These are phyloP conservation scores for Chinchilla lanigera DNA, from an alignment of 2,113 vertebrate genomes.

Conservation along the genomic window DNA sequence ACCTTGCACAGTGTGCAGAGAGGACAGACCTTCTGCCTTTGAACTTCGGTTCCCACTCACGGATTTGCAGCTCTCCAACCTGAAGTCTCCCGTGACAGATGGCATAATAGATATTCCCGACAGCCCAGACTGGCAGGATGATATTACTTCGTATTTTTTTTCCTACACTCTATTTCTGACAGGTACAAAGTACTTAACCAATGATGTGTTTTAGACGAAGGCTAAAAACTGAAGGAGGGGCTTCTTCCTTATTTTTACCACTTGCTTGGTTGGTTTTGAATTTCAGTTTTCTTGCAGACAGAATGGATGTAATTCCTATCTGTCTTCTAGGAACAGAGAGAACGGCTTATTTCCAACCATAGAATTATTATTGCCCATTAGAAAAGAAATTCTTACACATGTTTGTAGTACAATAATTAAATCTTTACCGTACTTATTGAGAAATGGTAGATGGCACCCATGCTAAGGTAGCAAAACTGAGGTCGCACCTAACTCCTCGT, in stretches of 20 bases:
- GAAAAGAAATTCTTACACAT: background rate
- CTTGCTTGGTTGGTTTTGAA: background rate
- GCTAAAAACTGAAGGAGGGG: slow-evolving; percentile 7
- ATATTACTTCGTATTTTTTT: slow-evolving; percentile 23
- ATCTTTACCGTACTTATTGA: background rate
- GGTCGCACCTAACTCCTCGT: background rate
- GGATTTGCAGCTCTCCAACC: slow-evolving; percentile 62
- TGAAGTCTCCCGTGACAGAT: slow-evolving; percentile 71
- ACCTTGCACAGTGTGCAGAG: background rate
- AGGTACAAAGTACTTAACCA: slow-evolving; percentile 45
- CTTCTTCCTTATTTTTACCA: background rate
- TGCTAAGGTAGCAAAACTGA: slow-evolving; percentile 13
- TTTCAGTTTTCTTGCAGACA: background rate
- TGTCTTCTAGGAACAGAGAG: background rate
- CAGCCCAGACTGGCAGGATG: slow-evolving; percentile 65
- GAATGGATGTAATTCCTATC: background rate
- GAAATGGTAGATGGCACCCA: background rate
- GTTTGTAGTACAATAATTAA: background rate
- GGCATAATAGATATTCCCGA: slow-evolving; percentile 62
- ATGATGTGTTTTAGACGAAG: background rate
- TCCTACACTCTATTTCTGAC: slow-evolving; percentile 37
- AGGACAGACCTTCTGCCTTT: slow-evolving; percentile 41
- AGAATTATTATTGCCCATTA: background rate
- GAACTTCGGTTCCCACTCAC: slow-evolving; percentile 38
- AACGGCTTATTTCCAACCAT: background rate